Base-by-base conservation (phyloP, 2,797 vertebrate species). In the Sylvia borin region DNA sequence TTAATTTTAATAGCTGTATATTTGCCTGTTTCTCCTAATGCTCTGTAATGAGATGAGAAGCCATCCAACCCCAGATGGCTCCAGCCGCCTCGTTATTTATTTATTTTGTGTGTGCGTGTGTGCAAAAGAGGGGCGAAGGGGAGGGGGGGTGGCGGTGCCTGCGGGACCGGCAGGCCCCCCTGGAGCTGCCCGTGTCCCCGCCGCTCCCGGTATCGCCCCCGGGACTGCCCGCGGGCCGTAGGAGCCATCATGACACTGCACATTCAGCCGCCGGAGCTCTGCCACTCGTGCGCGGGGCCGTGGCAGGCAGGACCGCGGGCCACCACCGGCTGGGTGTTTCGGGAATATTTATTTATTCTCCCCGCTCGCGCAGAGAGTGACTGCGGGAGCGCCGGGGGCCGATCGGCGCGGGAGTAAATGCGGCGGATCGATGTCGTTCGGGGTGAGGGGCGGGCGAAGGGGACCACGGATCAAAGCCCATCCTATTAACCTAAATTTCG, bases 1-100 rank as follows among this genome's bases (percentile, higher is more conserved):
- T 98, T 98, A 98, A 98, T 98, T 98, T 98, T 98, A 98, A 98
- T 98, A 98, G 98, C 98, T 98, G 98, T 97, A 97, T 98, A 98
- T 98, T 98, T 98, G 98, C 98, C 98, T 97, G 98, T 97, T 97
- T 98, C 97, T 98, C 97, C 97, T 97, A 98, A 98, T 97, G 97
- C 98, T 97, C 95, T 85, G 97, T 98, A 97, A 98, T 97, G 98
- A 98, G 97, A 97, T 97, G 96, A 97, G 97, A 97, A 98, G 97
- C 97, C 96, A 97, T 97, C 96, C 94, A 96, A 92, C 93, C 96
- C 96, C 96, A 97, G 94, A 97, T 97, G 96, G 95, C 96, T 97
- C 95, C 90, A 96, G 96, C 96, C 96, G 97, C 93, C 74, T 97
- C 96, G 96, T 96, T 97, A 95, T 96, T 96, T 96, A 96, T 96